Conservation (phyloP, 2,113 vertebrate genomes). For the Dasyprocta punctata region DNA sequence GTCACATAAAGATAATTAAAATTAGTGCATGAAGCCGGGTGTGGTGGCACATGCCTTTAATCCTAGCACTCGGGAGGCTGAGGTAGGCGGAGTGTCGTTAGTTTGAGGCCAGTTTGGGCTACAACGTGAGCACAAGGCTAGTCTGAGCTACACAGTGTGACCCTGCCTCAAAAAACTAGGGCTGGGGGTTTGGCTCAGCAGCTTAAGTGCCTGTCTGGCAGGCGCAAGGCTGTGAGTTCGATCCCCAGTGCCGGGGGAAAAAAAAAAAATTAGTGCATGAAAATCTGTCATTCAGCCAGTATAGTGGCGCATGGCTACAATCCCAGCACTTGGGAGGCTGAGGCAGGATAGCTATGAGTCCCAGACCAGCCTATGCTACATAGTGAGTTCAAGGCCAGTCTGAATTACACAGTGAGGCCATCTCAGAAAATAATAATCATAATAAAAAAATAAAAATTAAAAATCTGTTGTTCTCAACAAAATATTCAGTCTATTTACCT, state of each 20-base stretch:
- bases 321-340: not conserved
- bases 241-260: too few species aligned
- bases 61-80: not conserved
- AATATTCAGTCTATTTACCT: slow-evolving; percentile 81
- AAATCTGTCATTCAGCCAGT: too few species aligned
- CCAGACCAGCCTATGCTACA: not conserved
- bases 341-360: too few species aligned
- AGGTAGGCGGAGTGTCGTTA: not conserved
- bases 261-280: slow-evolving; percentile 64
- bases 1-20: slow-evolving; percentile 76
- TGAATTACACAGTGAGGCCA: not conserved
- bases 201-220: too few species aligned
- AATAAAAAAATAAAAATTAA: not conserved
- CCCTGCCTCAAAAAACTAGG: too few species aligned
- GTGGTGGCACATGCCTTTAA: not conserved
- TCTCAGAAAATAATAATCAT: not conserved
- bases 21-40: slow-evolving; percentile 54
- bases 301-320: not conserved
- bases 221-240: too few species aligned
- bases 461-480: not conserved
- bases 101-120: too few species aligned
- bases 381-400: not conserved
- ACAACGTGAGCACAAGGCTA: too few species aligned
- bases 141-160: too few species aligned
- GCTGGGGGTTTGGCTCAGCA: too few species aligned